Base-by-base conservation (phyloP, 2,113 vertebrate genomes). In the Spea multiplicata region DNA sequence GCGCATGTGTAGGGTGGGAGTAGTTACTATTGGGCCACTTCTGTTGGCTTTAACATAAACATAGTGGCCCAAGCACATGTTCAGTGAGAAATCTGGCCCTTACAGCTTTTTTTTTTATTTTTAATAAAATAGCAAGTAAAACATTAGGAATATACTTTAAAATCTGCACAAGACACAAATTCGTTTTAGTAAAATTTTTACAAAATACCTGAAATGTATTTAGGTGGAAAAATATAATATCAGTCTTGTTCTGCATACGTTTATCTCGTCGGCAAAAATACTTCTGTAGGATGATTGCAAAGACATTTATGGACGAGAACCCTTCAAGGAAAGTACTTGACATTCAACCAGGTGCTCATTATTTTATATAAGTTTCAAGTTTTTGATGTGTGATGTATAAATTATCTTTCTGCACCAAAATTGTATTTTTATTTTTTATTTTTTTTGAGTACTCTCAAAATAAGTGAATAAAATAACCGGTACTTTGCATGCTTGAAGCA, bases 331-430 rank as follows among this genome's bases (percentile, higher is more conserved):
- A 73, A 50, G 64, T 74, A 44, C 71, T 74, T 80, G 77, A 80
- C 70, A 80, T 80, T 73, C 61, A 73, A 13, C 62, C 77, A 80
- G 71, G 77, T 80, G 77, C 50, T 80, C 49, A 80, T 80, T 67
- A 80, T 66, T 65, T 8, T 66, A 66, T 67, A 47, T 13, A 55
- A 44, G 46, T 68, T 62, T 62, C 4, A 45, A 52, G 67, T 17
- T n/a, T 69, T 45, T 14, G 61, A 30, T 45, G 47, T 64, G 53
- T 49, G 55, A 30, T 67, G 4, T 13, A 12, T 3, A 44, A 44
- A 73, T 46, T 17, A 13, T 45, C 8, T 8, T 53, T 71, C 50
- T 30, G 7, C n/a, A 45, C 44, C 70, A 53, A 17, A 71, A 55
- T 55, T 71, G 66, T 3, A 9, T 8, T 59, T 64, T 30, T 17